Evolutionary conservation across 2,888 invertebrate species (phyloP).

Genomic region (Bellardia bayeri): DNA sequence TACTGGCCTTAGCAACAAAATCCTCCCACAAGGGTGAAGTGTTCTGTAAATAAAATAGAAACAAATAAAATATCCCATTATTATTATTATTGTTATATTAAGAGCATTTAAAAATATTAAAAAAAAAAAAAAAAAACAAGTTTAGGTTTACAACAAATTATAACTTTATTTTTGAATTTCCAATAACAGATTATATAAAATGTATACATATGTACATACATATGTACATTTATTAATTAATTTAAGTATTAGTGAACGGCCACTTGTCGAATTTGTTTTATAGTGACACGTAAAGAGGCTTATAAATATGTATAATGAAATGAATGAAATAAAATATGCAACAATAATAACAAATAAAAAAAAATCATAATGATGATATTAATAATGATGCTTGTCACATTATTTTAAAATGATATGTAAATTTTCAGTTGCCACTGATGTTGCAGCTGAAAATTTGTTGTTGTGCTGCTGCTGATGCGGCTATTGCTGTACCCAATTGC

Average conservation of each 20-base stretch:
- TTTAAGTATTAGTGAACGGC: constrained; percentile 26
- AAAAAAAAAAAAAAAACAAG: neutral
- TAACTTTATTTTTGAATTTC: neutral
- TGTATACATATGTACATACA: neutral
- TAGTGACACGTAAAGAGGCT: constrained; percentile 62
- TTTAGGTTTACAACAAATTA: neutral
- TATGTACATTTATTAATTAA: constrained; percentile 21
- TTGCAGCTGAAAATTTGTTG: constrained; percentile 40
- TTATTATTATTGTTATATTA: constrained; percentile 1
- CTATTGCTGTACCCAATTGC: constrained; percentile 60
- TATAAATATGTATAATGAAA: constrained; percentile 25
- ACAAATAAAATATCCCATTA: constrained; percentile 23
- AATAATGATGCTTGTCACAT: constrained; percentile 67
- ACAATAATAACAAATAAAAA: constrained; percentile 18
- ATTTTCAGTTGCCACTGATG: constrained; percentile 51
- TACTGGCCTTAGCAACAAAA: constrained; percentile 95
- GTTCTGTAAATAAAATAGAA: constrained; percentile 87
- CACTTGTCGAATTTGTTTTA: constrained; percentile 42
- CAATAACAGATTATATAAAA: too few species aligned
- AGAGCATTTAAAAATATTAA: neutral
- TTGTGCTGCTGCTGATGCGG: neutral
- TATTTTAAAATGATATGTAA: constrained; percentile 59
- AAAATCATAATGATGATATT: constrained; percentile 40
- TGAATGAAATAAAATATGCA: constrained; percentile 39
- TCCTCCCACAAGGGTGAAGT: constrained; percentile 98